Base-by-base conservation (phyloP, 1,140 invertebrate species). In the Heliconius nattereri region DNA sequence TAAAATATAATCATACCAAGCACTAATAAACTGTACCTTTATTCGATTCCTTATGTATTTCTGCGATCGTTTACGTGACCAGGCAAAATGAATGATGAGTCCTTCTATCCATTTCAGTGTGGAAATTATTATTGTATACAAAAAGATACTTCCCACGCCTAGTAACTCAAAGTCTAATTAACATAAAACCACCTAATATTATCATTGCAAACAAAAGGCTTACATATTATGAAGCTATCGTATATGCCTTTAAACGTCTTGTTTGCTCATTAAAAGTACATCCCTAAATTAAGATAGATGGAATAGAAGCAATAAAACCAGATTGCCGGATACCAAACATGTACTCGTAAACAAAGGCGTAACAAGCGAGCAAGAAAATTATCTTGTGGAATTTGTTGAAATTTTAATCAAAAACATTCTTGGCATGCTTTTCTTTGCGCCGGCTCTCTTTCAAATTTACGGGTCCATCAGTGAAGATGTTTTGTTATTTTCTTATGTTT, bases 221-320 rank as follows among this genome's bases (percentile, higher is more conserved):
- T 6, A 66, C 2, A 66, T 5, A 29, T 29, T 66, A 66, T 66
- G 60, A 26, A 66, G 23, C 40, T 45, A 16, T 45, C 16, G 26
- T 29, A 66, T 16, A 66, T 26, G 23, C 23, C 6, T 26, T 66
- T 66, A 29, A 66, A 29, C 26, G 6, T 66, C 11, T 66, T 70
- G 73, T 79, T 79, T 49, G 32, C 73, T 75, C 73, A 81, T 81
- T 83, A 85, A 85, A 84, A 84, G 86, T 81, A 84, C 82, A 81
- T 85, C 82, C 83, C 84, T 77, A 83, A 85, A 89, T 89, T 89
- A 89, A 86, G 85, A 85, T 89, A 84, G 84, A 78, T 79, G 35
- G 81, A 78, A 79, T 84, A 78, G 79, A 83, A 80, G 86, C 85
- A 85, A 87, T 86, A 87, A 87, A 86, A 84, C 82, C 76, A 72